Percentiles rank a stretch among this genome's conserved stretches.
Conservation (phyloP, 2,113 vertebrate species). For the Diphyllodes magnificus region DNA sequence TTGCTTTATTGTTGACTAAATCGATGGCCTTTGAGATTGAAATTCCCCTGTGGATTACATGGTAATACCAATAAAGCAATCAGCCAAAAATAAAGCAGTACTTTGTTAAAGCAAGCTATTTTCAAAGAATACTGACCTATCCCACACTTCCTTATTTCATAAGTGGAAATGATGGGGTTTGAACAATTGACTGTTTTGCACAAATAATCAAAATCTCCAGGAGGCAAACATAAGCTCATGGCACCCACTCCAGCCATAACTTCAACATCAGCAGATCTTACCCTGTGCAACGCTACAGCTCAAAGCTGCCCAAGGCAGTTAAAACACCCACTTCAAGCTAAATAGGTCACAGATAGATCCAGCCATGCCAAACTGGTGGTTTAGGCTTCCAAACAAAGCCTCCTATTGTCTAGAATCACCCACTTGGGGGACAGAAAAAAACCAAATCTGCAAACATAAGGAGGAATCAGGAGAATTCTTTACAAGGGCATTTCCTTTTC, state of each 20-base stretch:
- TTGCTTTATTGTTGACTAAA: background rate
- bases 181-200: background rate
- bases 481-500: background rate
- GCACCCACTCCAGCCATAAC: background rate
- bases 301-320: background rate
- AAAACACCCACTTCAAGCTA: background rate
- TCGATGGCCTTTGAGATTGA: background rate
- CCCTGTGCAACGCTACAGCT: background rate
- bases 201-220: background rate
- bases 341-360: conserved; percentile 53
- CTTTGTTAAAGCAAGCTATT: background rate
- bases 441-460: background rate
- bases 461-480: background rate
- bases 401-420: conserved; percentile 31
- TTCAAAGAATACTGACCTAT: background rate
- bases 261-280: background rate
- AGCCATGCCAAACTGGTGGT: background rate
- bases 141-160: background rate
- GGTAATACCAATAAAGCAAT: background rate
- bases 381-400: conserved; percentile 45
- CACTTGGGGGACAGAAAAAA: background rate
- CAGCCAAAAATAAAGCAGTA: background rate
- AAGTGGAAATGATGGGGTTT: background rate
- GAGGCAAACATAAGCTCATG: background rate
- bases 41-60: background rate